Evolutionary conservation across 2,888 invertebrate species (phyloP).

Genomic region (Orthosia gracilis): DNA sequence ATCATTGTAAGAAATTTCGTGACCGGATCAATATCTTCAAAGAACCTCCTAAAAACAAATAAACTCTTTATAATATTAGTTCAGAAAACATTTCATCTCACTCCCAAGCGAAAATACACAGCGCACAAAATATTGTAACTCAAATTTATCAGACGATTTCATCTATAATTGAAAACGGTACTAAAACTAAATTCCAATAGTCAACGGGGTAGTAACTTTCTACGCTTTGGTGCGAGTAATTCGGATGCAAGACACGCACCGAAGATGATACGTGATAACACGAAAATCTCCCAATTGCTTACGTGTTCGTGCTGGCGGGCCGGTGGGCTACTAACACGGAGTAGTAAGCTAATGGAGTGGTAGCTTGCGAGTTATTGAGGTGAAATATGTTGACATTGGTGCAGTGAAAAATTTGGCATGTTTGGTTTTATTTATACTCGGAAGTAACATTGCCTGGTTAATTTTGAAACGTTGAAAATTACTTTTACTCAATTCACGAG

Average conservation of each 20-base stretch:
- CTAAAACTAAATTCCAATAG: slow-evolving; percentile 76
- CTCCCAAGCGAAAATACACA: slow-evolving; percentile 23
- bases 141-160: slow-evolving; percentile 65
- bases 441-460: too few relatives aligned
- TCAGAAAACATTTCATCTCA: slow-evolving; percentile 17
- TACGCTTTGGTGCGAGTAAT: slow-evolving; percentile 72
- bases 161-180: slow-evolving; percentile 68
- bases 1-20: not conserved
- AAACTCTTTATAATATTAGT: not conserved
- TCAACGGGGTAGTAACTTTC: slow-evolving; percentile 79
- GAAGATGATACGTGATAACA: slow-evolving; percentile 91
- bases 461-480: too few relatives aligned
- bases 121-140: slow-evolving; percentile 64
- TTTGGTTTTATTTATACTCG: not conserved
- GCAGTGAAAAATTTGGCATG: not conserved
- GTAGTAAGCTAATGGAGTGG: slow-evolving; percentile 46
- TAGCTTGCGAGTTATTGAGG: not conserved
- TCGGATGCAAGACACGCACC: slow-evolving; percentile 86
- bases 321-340: slow-evolving; percentile 68
- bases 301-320: slow-evolving; percentile 85
- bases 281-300: slow-evolving; percentile 91
- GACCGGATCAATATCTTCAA: not conserved
- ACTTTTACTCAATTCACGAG: too few relatives aligned
- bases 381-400: not conserved
- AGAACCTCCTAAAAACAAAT: not conserved